phyloP scores from a whole-genome alignment of 1,140 invertebrate genomes.

The Trichogramma pretiosum region DNA sequence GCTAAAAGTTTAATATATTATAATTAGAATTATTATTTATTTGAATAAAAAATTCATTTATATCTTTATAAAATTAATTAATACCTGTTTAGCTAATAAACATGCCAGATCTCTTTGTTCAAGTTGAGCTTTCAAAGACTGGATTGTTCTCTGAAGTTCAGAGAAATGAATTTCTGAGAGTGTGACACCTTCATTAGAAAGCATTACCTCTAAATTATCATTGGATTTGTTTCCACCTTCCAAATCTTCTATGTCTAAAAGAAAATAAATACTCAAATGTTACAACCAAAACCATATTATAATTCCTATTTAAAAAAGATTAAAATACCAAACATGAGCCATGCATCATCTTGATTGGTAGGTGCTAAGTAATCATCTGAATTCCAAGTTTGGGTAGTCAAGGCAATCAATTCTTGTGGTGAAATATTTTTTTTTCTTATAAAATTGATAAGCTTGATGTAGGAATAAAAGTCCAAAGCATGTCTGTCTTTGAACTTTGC shows the following conservation, averaged over 20 bases:
- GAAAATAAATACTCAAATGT: conserved; percentile 8
- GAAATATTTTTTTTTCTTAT: conserved; percentile 57
- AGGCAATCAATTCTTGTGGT: conserved; percentile 49
- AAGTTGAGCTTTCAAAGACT: conserved; percentile 37
- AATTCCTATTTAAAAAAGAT: conserved; percentile 1
- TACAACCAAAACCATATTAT: too few relatives aligned
- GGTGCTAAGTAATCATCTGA: conserved; percentile 76
- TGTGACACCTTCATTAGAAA: conserved; percentile 53
- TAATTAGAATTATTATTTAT: background rate
- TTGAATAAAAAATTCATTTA: background rate
- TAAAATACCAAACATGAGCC: conserved; percentile 71
- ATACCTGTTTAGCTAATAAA: conserved; percentile 37
- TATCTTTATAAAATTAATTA: conserved; percentile 11
- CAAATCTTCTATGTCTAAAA: conserved; percentile 39
- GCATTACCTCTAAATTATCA: too few relatives aligned
- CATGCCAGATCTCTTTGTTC: conserved; percentile 36
- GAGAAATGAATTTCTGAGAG: conserved; percentile 54
- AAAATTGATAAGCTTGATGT: conserved; percentile 83
- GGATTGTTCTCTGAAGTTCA: conserved; percentile 54
- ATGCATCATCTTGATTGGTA: conserved; percentile 63
- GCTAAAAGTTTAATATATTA: conserved; percentile 22
- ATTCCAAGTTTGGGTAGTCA: conserved; percentile 54
- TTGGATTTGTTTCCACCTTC: too few relatives aligned
- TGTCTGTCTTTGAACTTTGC: conserved; percentile 56
- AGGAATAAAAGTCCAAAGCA: conserved; percentile 74